phyloP scores from a whole-genome alignment of 35 echinoderm and acorn worm genomes.

The Ophioderma brevispina region DNA sequence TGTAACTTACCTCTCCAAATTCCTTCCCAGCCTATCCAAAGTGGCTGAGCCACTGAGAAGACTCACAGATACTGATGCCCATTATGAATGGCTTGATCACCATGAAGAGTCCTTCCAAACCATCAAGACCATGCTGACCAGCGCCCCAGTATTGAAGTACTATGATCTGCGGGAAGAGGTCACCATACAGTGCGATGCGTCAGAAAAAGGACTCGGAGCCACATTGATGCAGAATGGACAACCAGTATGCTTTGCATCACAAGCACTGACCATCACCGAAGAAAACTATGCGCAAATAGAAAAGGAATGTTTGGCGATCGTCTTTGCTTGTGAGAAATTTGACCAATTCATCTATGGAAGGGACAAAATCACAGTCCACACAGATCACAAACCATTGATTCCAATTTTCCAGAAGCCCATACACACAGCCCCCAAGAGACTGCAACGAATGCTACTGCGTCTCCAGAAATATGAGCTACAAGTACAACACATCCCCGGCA shows the following conservation, averaged over 20 bases:
- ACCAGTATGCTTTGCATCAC: conserved; percentile 36
- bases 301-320: conserved; percentile 54
- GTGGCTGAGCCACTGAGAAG: conserved; percentile 25
- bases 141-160: conserved; percentile 46
- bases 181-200: conserved; percentile 50
- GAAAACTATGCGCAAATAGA: conserved; percentile 59
- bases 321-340: conserved; percentile 65
- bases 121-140: conserved; percentile 29
- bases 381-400: conserved; percentile 76
- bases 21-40: conserved; percentile 2
- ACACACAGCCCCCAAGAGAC: conserved; percentile 52
- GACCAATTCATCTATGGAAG: conserved; percentile 64
- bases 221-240: conserved; percentile 26
- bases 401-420: conserved; percentile 61
- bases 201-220: conserved; percentile 36
- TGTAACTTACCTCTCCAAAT: conserved; percentile 67
- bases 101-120: conserved; percentile 4
- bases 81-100: conserved; percentile 40
- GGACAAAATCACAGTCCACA: conserved; percentile 25
- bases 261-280: conserved; percentile 27
- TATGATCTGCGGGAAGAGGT: conserved; percentile 37
- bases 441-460: conserved; percentile 71
- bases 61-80: conserved; percentile 31
- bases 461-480: conserved; percentile 27
- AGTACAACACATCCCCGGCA: conserved; percentile 48